These are phyloP conservation scores for Chrysomallon squamiferum DNA, from an alignment of 1,140 invertebrate genomes.

Conservation along the genomic window DNA sequence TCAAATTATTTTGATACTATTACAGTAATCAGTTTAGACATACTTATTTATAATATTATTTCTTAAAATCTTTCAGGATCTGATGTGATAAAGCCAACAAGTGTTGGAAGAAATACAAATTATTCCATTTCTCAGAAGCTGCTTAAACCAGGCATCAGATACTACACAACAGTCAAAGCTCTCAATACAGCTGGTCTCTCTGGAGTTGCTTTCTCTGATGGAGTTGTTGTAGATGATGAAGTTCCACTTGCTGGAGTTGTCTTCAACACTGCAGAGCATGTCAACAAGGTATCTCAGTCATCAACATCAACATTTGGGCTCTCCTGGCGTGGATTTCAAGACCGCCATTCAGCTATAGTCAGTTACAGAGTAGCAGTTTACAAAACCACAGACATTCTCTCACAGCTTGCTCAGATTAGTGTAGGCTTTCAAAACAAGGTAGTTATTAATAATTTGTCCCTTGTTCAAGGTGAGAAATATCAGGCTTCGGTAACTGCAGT, in stretches of 20 bases:
- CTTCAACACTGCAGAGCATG: too few species aligned
- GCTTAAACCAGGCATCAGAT: slow-evolving; percentile 18
- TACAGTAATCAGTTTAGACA: too few species aligned
- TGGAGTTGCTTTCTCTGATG: slow-evolving; percentile 26
- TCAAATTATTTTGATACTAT: too few species aligned
- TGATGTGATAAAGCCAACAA: neutral
- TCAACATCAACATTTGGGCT: too few species aligned
- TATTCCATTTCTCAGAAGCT: too few species aligned
- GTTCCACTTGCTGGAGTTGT: slow-evolving; percentile 23
- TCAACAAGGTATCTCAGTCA: too few species aligned
- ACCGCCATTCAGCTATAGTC: too few species aligned
- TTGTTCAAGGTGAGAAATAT: slow-evolving; percentile 3
- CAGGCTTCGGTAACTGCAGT: slow-evolving; percentile 20
- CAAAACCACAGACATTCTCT: too few species aligned
- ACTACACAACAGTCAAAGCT: slow-evolving; percentile 31
- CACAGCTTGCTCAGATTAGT: too few species aligned
- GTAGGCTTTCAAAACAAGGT: neutral
- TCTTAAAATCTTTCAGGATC: neutral
- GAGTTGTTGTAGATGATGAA: slow-evolving; percentile 22
- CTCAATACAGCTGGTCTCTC: slow-evolving; percentile 22
- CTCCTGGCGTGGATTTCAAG: too few species aligned
- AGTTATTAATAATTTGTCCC: neutral
- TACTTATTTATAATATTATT: neutral
- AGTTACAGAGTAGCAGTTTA: too few species aligned
- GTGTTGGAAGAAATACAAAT: too few species aligned